These are phyloP conservation scores for Sphenopsis melanotis DNA, from an alignment of 2,797 vertebrate species.

Conservation along the genomic window DNA sequence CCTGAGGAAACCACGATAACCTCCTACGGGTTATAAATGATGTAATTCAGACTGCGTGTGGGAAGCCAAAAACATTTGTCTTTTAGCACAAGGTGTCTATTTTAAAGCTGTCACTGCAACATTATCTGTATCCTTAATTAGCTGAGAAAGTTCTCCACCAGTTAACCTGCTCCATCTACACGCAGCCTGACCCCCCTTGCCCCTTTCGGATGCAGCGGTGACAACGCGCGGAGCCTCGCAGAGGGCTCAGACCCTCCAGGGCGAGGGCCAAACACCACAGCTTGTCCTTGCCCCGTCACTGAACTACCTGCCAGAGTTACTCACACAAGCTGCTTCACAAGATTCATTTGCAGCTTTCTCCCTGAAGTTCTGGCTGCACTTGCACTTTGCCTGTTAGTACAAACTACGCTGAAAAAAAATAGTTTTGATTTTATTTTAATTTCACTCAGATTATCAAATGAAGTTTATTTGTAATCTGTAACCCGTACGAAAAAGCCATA, in stretches of 20 bases:
- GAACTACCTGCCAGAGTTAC: background rate
- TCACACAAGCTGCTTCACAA: background rate
- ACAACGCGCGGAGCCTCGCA: fast-evolving
- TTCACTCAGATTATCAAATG: background rate
- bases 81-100: conserved; percentile 71
- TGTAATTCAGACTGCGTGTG: conserved; percentile 68
- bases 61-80: conserved; percentile 73
- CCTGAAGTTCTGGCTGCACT: background rate
- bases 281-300: background rate
- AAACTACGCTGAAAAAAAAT: background rate
- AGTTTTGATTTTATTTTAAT: background rate
- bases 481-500: background rate
- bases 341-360: background rate
- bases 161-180: background rate
- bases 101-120: conserved; percentile 68
- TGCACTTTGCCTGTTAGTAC: background rate
- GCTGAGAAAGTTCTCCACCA: conserved; percentile 16
- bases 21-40: conserved; percentile 67
- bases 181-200: background rate
- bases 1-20: conserved; percentile 72
- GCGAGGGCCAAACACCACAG: background rate
- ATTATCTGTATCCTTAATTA: conserved; percentile 61
- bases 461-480: background rate
- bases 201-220: fast-evolving
- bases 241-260: background rate